Evolutionary conservation across 2,888 invertebrate species (phyloP), one percentile per base, ranked within the genome.

Genomic region (Drepana falcataria): DNA sequence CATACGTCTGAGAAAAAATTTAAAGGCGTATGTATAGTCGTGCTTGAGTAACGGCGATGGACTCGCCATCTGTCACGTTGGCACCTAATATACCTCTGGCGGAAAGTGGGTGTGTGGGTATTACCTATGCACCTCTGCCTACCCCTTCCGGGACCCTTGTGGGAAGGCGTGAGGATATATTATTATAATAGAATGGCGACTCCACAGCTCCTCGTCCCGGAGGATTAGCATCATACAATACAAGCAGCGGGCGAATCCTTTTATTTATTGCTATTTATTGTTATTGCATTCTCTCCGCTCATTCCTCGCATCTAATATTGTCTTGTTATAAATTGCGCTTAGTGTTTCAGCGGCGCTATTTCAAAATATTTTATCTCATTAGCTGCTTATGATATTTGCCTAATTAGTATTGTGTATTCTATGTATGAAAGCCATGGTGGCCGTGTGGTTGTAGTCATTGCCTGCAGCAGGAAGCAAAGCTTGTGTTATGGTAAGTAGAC

Each of bases 241-340:
- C 90, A 90, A 91, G 89, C 87, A 91, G 83, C 88, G 89, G 84
- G 84, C 84, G 91, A 91, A 91, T 91, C 91, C 91, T 91, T 91
- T 91, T 91, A 91, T 91, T 91, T 91, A 91, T 91, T 83, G 84
- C 91, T 90, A 90, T 91, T 91, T 91, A 91, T 91, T 91, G 90
- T 91, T 91, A 91, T 91, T 90, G 88, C 90, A 89, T 91, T 85
- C 81, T 77, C 82, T 84, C 79, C 73, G 75, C 82, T 85, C 87
- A 87, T 87, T 87, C 83, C 87, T 85, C 87, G 81, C 79, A 76
- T 82, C 88, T 88, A 87, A 90, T 89, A 91, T 89, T 83, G 87
- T 88, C 87, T 87, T 84, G 81, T 75, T 82, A 87, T 87, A 89
- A 87, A 89, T 90, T 86, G 77, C 75, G 82, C 86, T 87, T 85